phyloP scores from a whole-genome alignment of 2,888 invertebrate genomes.

The Trachelus iudaicus region DNA sequence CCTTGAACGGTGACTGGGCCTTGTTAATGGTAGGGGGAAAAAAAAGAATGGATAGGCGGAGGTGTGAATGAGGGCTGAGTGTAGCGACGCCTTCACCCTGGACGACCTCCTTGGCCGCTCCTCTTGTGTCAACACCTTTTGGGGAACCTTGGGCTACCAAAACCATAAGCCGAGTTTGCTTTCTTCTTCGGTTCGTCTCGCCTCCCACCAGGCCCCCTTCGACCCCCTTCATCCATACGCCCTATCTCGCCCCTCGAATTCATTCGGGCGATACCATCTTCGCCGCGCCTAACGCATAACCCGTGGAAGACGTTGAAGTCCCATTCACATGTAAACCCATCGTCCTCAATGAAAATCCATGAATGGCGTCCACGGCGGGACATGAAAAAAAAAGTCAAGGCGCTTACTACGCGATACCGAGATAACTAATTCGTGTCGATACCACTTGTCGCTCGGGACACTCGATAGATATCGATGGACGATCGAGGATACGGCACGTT shows the following conservation, averaged over 20 bases:
- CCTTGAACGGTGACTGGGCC: not conserved
- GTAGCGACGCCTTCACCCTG: conserved; percentile 26
- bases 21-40: not conserved
- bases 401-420: not conserved
- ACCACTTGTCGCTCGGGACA: not conserved
- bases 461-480: not conserved
- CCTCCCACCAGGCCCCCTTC: conserved; percentile 34
- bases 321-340: conserved; percentile 39
- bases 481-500: not conserved
- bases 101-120: conserved; percentile 29
- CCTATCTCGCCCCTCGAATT: conserved; percentile 40
- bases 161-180: conserved; percentile 28
- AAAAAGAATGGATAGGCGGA: conserved; percentile 44
- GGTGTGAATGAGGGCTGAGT: conserved; percentile 57
- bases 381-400: conserved; percentile 4
- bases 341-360: conserved; percentile 16
- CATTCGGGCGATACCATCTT: conserved; percentile 45
- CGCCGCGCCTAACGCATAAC: conserved; percentile 20
- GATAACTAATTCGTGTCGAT: not conserved
- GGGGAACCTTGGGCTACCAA: conserved; percentile 43
- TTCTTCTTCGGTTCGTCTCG: conserved; percentile 23
- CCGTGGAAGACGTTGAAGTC: conserved; percentile 24
- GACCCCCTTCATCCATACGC: conserved; percentile 23
- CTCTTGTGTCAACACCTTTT: conserved; percentile 59
- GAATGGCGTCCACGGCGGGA: conserved; percentile 13